phyloP scores from a whole-genome alignment of 2,888 invertebrate species.

The Drosophila incognita region DNA sequence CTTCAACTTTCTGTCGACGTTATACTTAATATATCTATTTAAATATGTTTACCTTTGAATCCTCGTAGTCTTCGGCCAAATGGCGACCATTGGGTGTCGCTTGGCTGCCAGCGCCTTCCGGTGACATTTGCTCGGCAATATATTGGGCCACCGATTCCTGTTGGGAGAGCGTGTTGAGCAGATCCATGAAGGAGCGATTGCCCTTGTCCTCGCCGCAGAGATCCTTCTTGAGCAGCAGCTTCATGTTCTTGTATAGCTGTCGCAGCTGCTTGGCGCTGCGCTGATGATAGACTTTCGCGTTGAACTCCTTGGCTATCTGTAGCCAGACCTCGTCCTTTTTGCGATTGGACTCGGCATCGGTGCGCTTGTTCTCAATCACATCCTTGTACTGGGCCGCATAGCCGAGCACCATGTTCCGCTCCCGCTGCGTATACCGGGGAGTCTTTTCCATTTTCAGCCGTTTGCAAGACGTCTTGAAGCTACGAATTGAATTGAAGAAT shows the following conservation, averaged over 20 bases:
- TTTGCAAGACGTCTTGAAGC: conserved; percentile 84
- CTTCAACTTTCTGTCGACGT: background rate
- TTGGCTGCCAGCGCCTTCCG: conserved; percentile 70
- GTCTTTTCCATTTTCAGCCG: conserved; percentile 85
- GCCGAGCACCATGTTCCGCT: conserved; percentile 84
- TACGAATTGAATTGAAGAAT: background rate
- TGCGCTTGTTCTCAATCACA: conserved; percentile 84
- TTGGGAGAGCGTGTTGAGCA: conserved; percentile 83
- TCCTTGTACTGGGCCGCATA: conserved; percentile 85
- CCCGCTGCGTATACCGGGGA: conserved; percentile 84
- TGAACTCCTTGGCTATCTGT: conserved; percentile 84
- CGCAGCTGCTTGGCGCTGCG: conserved; percentile 84
- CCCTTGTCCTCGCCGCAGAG: conserved; percentile 83
- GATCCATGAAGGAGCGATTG: conserved; percentile 83
- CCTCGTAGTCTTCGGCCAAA: conserved; percentile 82
- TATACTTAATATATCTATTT: background rate
- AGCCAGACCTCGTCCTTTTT: conserved; percentile 85
- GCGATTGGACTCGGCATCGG: conserved; percentile 84
- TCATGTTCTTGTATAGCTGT: conserved; percentile 85
- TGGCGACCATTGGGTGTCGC: conserved; percentile 56
- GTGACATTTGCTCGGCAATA: conserved; percentile 81
- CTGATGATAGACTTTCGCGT: conserved; percentile 84
- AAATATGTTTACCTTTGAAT: conserved; percentile 81
- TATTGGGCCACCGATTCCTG: conserved; percentile 83
- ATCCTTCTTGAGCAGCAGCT: conserved; percentile 84